Evolutionary conservation across 2,888 invertebrate species (phyloP).

Genomic region (Resseliella maxima): DNA sequence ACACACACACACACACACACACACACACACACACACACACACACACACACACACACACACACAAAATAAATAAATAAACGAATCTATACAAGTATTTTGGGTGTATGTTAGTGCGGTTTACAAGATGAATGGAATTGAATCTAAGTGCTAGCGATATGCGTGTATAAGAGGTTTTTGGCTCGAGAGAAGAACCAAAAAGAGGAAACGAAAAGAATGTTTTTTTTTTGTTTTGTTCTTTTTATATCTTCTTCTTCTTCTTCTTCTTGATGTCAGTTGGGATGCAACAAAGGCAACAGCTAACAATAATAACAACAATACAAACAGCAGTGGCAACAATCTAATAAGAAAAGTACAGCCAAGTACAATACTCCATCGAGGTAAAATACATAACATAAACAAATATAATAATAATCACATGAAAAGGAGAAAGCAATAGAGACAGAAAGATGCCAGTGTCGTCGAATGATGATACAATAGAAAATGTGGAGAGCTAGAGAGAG

Average conservation of each 20-base stretch:
- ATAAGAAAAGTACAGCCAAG: conserved; percentile 24
- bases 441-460: neutral
- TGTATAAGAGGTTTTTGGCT: conserved; percentile 45
- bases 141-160: conserved; percentile 5
- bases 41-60: no score
- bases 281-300: neutral
- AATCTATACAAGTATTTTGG: conserved; percentile 10
- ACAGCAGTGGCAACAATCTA: neutral
- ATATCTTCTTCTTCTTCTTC: no score
- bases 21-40: no score
- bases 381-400: conserved; percentile 41
- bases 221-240: no score
- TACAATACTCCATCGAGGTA: conserved; percentile 18
- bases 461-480: neutral
- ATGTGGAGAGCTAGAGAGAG: neutral
- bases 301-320: neutral
- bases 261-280: conserved; percentile 3
- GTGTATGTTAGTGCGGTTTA: conserved; percentile 44
- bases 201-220: neutral
- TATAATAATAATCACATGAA: neutral
- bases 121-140: conserved; percentile 15
- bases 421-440: neutral
- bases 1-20: no score
- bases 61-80: conserved; percentile 17
- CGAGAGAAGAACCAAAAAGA: neutral